Evolutionary conservation across 2,888 invertebrate species (phyloP), one percentile per base, ranked within the genome.

Genomic region (Pegoplata infirma): DNA sequence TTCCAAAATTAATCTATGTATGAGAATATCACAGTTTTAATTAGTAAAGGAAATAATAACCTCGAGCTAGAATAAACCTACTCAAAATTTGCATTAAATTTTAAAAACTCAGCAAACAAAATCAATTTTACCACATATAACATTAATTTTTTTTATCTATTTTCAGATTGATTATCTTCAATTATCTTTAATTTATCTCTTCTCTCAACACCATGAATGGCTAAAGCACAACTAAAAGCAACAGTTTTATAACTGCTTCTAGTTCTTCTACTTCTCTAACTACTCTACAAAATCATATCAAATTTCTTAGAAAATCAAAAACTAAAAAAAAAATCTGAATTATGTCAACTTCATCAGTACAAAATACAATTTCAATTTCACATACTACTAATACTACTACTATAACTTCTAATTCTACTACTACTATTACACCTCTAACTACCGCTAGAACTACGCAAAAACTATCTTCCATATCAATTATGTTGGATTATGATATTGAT

Each of bases 401-500:
- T 32, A 14, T 56, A 23, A 36, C 71, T 44, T 25, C 53, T 23
- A 40, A 64, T 19, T 8, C 25, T 16, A 8, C 49, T 14, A 44
- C 19, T 40, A 46, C 63, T 55, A 21, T 23, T 63, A 32, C 47
- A 16, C 19, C 17, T 16, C 7, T 8, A 17, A 55, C 25, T 17
- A 51, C 61, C 49, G n/a, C 36, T 36, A 12, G 12, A 12, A n/a
- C 36, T 40, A 40, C 12, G 36, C 36, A 40, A 40, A 40, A 12
- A 66, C 79, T 86, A 69, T 84, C 86, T 64, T 82, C 86, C 74
- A 88, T 89, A 83, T 89, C 89, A 81, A 82, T 87, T 73, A 88
- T 89, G 86, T 83, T 89, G 66, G 88, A 89, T 81, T 89, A 90
- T 84, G 89, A 89, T 78, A 88, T 89, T 71, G 89, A 89, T 80